phyloP scores from a whole-genome alignment of 2,113 vertebrate species.

The Pseudorectes ferrugineus region DNA sequence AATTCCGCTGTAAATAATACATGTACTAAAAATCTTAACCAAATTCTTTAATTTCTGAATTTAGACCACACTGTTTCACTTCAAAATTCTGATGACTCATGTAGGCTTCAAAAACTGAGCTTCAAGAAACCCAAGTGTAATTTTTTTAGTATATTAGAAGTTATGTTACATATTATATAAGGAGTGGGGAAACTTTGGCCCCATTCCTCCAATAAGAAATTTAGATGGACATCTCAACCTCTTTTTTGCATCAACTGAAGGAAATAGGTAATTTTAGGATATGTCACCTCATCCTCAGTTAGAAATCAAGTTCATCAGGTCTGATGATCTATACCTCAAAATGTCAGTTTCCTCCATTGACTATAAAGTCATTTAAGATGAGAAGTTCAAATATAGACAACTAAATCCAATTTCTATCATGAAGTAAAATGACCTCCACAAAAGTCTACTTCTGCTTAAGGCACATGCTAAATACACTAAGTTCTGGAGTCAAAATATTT shows the following conservation, averaged over 20 bases:
- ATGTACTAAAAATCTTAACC: rapidly evolving
- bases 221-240: neutral
- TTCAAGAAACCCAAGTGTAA: neutral
- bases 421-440: neutral
- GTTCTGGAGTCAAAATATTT: neutral
- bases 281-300: neutral
- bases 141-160: neutral
- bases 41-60: neutral
- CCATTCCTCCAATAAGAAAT: neutral
- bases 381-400: neutral
- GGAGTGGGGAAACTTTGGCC: neutral
- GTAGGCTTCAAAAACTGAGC: neutral
- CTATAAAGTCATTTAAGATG: neutral
- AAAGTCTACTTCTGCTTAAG: neutral
- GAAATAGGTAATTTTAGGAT: neutral
- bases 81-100: neutral
- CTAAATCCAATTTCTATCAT: neutral
- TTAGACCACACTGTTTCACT: neutral
- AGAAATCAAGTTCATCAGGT: neutral
- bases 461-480: neutral
- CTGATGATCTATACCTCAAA: neutral
- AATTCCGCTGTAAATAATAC: neutral
- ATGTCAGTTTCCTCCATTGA: neutral
- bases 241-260: neutral
- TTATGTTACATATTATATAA: neutral